Percentiles rank a stretch among this genome's conserved stretches.
Evolutionary conservation across 2,888 invertebrate genomes (phyloP).

Genomic region (Barypeithes pellucidus): DNA sequence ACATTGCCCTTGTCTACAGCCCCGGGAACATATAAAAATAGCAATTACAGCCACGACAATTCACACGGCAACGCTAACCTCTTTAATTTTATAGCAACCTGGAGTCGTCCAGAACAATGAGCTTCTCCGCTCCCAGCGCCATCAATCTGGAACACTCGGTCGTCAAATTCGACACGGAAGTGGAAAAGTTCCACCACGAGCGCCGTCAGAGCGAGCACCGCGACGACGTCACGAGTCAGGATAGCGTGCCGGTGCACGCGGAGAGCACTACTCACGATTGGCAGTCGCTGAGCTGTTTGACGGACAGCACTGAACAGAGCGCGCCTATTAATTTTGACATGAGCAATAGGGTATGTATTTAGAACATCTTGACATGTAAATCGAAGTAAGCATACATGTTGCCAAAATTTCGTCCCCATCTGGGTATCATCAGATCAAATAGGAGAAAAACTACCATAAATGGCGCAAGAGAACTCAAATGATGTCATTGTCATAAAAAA

Average conservation of each 20-base stretch:
- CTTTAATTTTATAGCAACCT: constrained; percentile 72
- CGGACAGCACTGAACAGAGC: constrained; percentile 92
- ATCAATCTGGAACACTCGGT: constrained; percentile 84
- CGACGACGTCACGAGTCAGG: constrained; percentile 70
- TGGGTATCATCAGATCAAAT: too few relatives aligned
- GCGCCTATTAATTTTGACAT: constrained; percentile 94
- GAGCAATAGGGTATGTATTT: constrained; percentile 84
- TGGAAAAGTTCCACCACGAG: constrained; percentile 67
- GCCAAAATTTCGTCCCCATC: too few relatives aligned
- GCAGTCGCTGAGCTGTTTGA: constrained; percentile 88
- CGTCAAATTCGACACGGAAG: constrained; percentile 80
- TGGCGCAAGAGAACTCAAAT: too few relatives aligned
- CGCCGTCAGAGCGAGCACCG: constrained; percentile 63
- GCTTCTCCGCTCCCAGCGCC: constrained; percentile 90
- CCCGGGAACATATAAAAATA: background rate
- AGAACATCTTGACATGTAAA: too few relatives aligned
- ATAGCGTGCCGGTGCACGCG: constrained; percentile 67
- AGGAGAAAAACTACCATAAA: too few relatives aligned
- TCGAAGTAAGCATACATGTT: too few relatives aligned
- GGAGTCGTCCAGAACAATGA: constrained; percentile 81
- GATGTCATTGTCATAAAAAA: too few relatives aligned
- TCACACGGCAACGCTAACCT: background rate
- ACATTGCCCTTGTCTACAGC: background rate
- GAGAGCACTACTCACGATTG: constrained; percentile 80
- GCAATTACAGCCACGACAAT: background rate